These are phyloP conservation scores for Campoplex nolae DNA, from an alignment of 2,888 invertebrate genomes.

Conservation along the genomic window DNA sequence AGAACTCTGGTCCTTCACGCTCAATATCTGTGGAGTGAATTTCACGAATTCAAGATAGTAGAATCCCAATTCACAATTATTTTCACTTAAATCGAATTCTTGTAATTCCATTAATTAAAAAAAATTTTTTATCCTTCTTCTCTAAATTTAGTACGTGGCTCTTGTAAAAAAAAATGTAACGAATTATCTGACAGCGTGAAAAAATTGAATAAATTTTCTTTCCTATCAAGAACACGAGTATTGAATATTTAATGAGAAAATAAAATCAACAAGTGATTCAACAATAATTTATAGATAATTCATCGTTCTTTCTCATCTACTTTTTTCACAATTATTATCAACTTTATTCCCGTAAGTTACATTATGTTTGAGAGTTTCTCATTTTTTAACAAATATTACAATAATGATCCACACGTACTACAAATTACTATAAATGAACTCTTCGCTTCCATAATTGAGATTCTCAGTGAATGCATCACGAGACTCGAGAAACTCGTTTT, in stretches of 20 bases:
- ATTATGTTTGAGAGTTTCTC: not conserved
- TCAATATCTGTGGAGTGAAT: not conserved
- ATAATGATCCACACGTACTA: constrained; percentile 11
- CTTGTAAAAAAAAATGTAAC: not conserved
- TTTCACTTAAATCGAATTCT: not conserved
- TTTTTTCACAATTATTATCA: not conserved
- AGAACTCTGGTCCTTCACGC: constrained; percentile 11
- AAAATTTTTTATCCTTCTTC: not conserved
- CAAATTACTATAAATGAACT: constrained; percentile 6
- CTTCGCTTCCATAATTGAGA: constrained; percentile 1
- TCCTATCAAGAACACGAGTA: not conserved
- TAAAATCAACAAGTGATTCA: not conserved
- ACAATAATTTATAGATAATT: no score
- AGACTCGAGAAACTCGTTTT: constrained; percentile 58
- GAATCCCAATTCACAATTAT: not conserved
- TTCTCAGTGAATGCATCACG: constrained; percentile 24
- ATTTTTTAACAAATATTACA: not conserved
- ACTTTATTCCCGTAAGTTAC: not conserved
- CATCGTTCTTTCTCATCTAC: no score
- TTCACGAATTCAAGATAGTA: not conserved
- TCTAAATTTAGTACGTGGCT: not conserved
- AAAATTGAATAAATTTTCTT: no score
- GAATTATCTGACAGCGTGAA: no score
- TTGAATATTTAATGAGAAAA: not conserved
- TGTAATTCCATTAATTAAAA: not conserved